Conservation (phyloP, 2,113 vertebrate genomes). For the human (Homo sapiens) region GRCh38 chr5:39901501-39902000, state of each 20-base stretch:
- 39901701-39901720: neutral
- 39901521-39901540: neutral
- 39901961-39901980: conserved; percentile 8
- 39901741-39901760: neutral
- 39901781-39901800: neutral
- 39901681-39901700: neutral
- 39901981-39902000: conserved; percentile 56
- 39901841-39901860: neutral
- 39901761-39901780: neutral
- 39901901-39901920: neutral
- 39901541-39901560: neutral
- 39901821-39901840: neutral
- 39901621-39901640: neutral
- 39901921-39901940: neutral
- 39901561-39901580: neutral
- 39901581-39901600: neutral
- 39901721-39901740: neutral
- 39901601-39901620: neutral
- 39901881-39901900: neutral
- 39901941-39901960: conserved; percentile 57
- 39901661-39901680: conserved; percentile 25
- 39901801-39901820: neutral
- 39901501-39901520: neutral
- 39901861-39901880: neutral
- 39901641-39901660: neutral